These are phyloP conservation scores for Eupristina koningsbergeri DNA, from an alignment of 1,140 invertebrate species.

Conservation along the genomic window DNA sequence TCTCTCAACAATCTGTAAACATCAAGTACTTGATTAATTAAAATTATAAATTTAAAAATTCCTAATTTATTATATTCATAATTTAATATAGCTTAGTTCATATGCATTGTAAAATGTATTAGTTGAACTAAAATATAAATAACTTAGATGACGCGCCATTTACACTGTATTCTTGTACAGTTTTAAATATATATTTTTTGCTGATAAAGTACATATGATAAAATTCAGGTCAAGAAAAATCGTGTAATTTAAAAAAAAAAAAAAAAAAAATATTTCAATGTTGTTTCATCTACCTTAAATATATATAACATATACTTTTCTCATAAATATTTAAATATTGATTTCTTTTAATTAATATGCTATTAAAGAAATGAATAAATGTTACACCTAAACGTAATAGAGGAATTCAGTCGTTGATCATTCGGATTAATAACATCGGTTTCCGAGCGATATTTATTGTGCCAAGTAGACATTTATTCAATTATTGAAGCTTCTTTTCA, in stretches of 20 bases:
- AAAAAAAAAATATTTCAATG: neutral
- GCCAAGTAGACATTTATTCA: neutral
- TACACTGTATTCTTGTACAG: neutral
- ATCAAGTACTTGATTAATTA: too few species aligned
- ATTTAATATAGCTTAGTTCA: too few species aligned
- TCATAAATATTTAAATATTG: neutral
- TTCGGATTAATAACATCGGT: too few species aligned
- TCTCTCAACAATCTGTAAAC: too few species aligned
- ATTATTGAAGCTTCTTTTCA: neutral
- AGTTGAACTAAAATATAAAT: neutral
- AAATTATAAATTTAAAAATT: too few species aligned
- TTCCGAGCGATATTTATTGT: too few species aligned
- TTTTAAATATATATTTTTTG: neutral
- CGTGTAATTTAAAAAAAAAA: neutral
- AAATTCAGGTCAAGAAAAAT: neutral
- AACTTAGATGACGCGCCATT: neutral
- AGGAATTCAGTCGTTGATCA: too few species aligned
- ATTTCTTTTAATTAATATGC: too few species aligned
- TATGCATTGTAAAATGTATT: neutral
- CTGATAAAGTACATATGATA: neutral
- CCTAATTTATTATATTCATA: too few species aligned
- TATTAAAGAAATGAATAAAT: too few species aligned
- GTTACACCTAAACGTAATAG: too few species aligned
- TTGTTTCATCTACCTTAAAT: neutral
- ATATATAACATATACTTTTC: neutral